phyloP scores from a whole-genome alignment of 2,888 invertebrate species.

The Scrobipalpa atriplicella region DNA sequence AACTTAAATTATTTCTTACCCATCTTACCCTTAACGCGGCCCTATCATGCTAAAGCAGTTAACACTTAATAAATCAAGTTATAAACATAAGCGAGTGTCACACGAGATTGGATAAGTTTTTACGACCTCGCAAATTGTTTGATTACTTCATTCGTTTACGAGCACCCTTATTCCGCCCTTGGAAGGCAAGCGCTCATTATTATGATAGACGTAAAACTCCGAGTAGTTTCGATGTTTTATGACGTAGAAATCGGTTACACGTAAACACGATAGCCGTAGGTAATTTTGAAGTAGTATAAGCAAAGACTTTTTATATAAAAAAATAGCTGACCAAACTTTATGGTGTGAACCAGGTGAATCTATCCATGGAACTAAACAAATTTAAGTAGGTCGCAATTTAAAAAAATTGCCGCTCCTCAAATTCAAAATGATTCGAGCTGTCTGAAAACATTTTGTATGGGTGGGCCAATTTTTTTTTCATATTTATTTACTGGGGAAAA shows the following conservation, averaged over 20 bases:
- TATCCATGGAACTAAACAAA: too few relatives aligned
- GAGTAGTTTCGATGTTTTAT: slow-evolving; percentile 8
- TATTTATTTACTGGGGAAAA: too few relatives aligned
- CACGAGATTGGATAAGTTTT: slow-evolving; percentile 67
- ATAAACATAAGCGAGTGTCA: slow-evolving; percentile 39
- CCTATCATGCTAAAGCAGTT: slow-evolving; percentile 24
- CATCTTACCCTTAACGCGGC: background rate
- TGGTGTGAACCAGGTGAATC: too few relatives aligned
- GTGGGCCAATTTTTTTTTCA: too few relatives aligned
- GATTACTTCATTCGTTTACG: slow-evolving; percentile 46
- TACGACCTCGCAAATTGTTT: slow-evolving; percentile 64
- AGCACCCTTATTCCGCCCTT: slow-evolving; percentile 49
- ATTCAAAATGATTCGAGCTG: too few relatives aligned
- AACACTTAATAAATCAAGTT: slow-evolving; percentile 52
- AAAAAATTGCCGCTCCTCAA: too few relatives aligned
- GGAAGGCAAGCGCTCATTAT: slow-evolving; percentile 48
- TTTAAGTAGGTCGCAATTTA: too few relatives aligned
- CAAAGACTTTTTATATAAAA: too few relatives aligned
- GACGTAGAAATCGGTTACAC: background rate
- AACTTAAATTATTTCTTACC: too few relatives aligned
- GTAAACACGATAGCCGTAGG: background rate
- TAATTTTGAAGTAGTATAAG: background rate
- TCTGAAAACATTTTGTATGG: too few relatives aligned
- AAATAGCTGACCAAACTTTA: too few relatives aligned
- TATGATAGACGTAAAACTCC: slow-evolving; percentile 35